phyloP scores from a whole-genome alignment of 2,888 invertebrate species.

The Eubasilissa splendida region DNA sequence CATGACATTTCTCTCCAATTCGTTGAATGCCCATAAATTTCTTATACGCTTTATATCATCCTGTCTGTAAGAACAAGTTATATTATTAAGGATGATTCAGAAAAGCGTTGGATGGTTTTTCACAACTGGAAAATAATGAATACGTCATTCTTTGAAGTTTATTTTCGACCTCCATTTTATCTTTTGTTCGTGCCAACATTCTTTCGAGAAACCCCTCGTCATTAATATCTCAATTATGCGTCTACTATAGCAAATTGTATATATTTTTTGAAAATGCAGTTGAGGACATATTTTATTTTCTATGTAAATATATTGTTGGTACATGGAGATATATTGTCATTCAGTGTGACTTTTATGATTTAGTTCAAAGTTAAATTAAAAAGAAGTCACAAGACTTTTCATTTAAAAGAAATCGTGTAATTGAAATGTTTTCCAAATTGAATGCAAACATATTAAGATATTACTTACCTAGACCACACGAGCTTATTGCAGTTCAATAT shows the following conservation, averaged over 20 bases:
- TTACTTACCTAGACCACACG: too few species aligned
- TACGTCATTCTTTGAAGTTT: conserved; percentile 43
- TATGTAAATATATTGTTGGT: neutral
- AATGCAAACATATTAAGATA: too few species aligned
- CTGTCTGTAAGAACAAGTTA: conserved; percentile 1
- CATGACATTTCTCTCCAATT: too few species aligned
- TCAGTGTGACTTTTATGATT: too few species aligned
- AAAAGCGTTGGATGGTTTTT: neutral
- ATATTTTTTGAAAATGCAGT: conserved; percentile 49
- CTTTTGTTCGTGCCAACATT: conserved; percentile 44
- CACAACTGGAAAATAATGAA: conserved; percentile 5
- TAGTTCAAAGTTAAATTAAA: too few species aligned
- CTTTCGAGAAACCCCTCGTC: conserved; percentile 39
- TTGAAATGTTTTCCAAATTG: too few species aligned
- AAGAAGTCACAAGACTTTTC: too few species aligned
- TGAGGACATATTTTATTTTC: conserved; percentile 22
- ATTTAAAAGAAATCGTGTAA: too few species aligned
- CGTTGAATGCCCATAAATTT: conserved; percentile 21
- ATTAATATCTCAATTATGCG: conserved; percentile 55
- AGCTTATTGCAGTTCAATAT: too few species aligned
- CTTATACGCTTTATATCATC: conserved; percentile 22
- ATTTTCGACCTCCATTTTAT: conserved; percentile 44
- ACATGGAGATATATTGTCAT: too few species aligned
- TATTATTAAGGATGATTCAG: conserved; percentile 5
- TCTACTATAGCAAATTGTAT: conserved; percentile 44